Conservation (phyloP, 2,113 vertebrate species). For the Mus musculus region DNA sequence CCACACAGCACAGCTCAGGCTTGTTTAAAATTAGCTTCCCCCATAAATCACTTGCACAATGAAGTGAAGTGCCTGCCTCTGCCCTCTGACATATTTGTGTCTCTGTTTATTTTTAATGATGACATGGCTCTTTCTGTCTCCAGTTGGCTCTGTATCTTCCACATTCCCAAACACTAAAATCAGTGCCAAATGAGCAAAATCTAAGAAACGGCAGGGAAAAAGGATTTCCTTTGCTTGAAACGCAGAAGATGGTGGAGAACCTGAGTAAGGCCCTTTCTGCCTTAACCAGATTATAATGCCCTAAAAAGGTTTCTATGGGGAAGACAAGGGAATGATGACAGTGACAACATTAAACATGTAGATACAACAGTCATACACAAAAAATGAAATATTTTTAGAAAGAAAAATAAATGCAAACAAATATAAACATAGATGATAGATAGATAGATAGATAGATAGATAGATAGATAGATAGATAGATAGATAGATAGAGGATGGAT, state of each 20-base stretch:
- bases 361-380: not conserved
- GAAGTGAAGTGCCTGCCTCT: slow-evolving; percentile 87
- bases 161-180: slow-evolving; percentile 74
- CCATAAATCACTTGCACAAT: slow-evolving; percentile 89
- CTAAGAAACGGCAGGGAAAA: slow-evolving; percentile 42
- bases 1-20: slow-evolving; percentile 79
- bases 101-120: slow-evolving; percentile 89
- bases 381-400: not conserved
- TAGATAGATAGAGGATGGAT: too few species aligned
- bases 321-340: not conserved
- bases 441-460: too few species aligned
- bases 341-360: not conserved
- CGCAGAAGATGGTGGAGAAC: slow-evolving; percentile 20
- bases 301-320: not conserved
- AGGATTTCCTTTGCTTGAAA: slow-evolving; percentile 10
- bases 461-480: too few species aligned
- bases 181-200: slow-evolving; percentile 75
- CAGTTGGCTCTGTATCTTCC: slow-evolving; percentile 83
- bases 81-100: slow-evolving; percentile 87
- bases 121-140: slow-evolving; percentile 85
- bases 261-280: not conserved
- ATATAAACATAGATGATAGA: not conserved
- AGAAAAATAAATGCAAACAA: not conserved
- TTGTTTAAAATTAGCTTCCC: slow-evolving; percentile 88
- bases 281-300: not conserved